Evolutionary conservation across 1,140 invertebrate species (phyloP), one percentile per base, ranked within the genome.

Genomic region (Drosophila kepulauana): DNA sequence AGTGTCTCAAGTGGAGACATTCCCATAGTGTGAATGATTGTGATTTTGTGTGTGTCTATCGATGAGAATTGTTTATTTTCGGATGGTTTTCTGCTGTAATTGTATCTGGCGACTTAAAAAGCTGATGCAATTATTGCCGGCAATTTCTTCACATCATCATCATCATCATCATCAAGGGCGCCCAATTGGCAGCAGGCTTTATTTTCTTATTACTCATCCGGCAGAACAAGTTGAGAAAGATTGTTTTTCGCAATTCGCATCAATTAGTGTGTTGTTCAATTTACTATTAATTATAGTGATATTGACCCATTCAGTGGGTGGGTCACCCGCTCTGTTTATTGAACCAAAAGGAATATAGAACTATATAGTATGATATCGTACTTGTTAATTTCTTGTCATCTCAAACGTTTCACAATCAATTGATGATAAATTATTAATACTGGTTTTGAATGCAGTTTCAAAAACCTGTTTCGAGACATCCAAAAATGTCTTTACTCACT

Each of bases 401-500:
- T 3, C 35, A 2, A 10, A 41, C 10, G 54, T 57, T 57, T n/a
- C 10, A 3, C 33, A 57, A 25, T 35, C 35, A 41, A 35, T 57
- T 57, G 3, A 16, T 11, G 13, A 8, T 11, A 8, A 38, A n/a
- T 43, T 43, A n/a, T 43, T 13, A 43, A 33, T 10, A 43, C 41
- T 43, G 46, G 5, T 49, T 49, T 10, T 20, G 11, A 8, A 30
- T n/a, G 5, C 5, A 33, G 2, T 52, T 61, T 20, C 7, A 20
- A 30, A 48, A 48, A 61, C 16, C n/a, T 1, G 7, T 49, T 35
- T 49, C 15, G 16, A 8, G 5, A 25, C 20, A 3, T n/a, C 11
- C 35, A 1, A 54, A 45, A 54, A 33, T 1, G 13, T 15, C n/a
- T 4, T 6, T 74, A 93, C 94, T 94, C 82, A 95, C 94, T 94